phyloP scores from a whole-genome alignment of 1,140 invertebrate genomes.

The Aphidius gifuensis region DNA sequence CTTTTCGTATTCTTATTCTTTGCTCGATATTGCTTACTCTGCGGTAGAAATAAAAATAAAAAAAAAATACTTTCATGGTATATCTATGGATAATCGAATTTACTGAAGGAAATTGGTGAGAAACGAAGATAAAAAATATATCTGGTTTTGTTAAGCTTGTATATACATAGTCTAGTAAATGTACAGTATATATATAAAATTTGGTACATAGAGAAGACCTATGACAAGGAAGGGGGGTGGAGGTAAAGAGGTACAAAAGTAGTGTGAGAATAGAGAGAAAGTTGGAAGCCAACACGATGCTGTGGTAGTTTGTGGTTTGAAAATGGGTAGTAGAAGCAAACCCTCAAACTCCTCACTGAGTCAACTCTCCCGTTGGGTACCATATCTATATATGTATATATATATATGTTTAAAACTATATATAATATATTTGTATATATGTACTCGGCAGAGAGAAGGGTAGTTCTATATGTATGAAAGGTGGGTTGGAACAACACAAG shows the following conservation, averaged over 20 bases:
- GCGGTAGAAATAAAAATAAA: slow-evolving; percentile 12
- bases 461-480: neutral
- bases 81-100: slow-evolving; percentile 53
- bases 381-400: neutral
- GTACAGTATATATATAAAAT: too few species aligned
- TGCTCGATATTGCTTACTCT: slow-evolving; percentile 26
- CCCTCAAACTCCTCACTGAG: slow-evolving; percentile 36
- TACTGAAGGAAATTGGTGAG: slow-evolving; percentile 46
- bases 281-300: slow-evolving; percentile 22
- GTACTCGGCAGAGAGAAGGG: neutral
- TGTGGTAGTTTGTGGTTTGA: slow-evolving; percentile 9
- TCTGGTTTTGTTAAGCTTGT: neutral
- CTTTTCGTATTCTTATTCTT: slow-evolving; percentile 15
- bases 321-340: slow-evolving; percentile 12
- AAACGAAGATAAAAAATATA: slow-evolving; percentile 26
- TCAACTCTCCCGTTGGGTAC: slow-evolving; percentile 26
- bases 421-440: neutral
- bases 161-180: too few species aligned
- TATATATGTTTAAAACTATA: too few species aligned
- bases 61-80: slow-evolving; percentile 19
- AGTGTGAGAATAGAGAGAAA: slow-evolving; percentile 15
- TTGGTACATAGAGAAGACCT: neutral
- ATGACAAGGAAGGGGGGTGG: neutral
- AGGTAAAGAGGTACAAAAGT: slow-evolving; percentile 5
- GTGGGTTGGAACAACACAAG: slow-evolving; percentile 36